Evolutionary conservation across 2,113 vertebrate species (phyloP).

Genomic region (Todiramphus saurophagus): DNA sequence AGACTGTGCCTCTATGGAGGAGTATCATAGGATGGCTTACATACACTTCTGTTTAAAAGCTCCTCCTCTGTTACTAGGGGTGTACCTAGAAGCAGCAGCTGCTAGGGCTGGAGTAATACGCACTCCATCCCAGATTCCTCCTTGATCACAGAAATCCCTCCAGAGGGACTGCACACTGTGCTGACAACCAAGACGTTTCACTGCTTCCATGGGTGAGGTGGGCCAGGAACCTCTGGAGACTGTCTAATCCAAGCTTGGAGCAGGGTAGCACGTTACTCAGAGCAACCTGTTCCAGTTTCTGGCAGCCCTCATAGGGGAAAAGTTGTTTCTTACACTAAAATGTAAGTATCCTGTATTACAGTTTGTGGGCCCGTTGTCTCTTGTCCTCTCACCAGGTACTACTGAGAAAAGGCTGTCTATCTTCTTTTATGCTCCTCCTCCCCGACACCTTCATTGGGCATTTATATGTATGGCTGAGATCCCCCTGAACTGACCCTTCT

Average conservation of each 20-base stretch:
- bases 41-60: background rate
- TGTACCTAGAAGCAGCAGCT: background rate
- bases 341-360: background rate
- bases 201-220: background rate
- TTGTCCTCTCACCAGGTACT: background rate
- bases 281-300: background rate
- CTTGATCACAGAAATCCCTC: background rate
- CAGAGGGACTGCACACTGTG: background rate
- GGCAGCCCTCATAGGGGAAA: background rate
- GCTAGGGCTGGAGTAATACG: background rate
- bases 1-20: background rate
- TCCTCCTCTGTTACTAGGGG: background rate
- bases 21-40: accelerated
- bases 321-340: background rate
- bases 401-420: background rate
- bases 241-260: background rate
- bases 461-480: background rate
- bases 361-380: background rate
- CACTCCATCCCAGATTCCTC: background rate
- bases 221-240: background rate
- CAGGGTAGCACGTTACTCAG: background rate
- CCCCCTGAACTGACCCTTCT: background rate
- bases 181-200: background rate
- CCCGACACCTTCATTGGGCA: no score
- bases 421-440: background rate